Evolutionary conservation across 2,797 vertebrate genomes (phyloP).

Genomic region (Phalanger gymnotis): DNA sequence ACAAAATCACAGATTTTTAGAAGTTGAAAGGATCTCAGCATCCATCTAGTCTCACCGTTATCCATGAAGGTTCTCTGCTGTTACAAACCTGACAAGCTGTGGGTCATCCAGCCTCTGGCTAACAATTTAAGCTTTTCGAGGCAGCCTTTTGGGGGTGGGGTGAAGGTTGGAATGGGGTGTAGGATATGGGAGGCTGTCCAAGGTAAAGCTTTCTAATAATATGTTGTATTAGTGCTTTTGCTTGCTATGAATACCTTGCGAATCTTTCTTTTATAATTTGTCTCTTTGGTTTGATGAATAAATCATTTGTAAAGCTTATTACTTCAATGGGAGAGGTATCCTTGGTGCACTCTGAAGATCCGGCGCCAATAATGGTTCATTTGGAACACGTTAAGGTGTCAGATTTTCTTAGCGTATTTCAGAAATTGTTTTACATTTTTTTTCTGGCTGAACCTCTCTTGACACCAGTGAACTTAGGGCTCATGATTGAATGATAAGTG

Average conservation of each 20-base stretch:
- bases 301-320: slow-evolving; percentile 52
- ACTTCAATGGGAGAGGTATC: slow-evolving; percentile 55
- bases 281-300: slow-evolving; percentile 63
- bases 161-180: not conserved
- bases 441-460: slow-evolving; percentile 71
- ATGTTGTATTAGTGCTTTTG: slow-evolving; percentile 24
- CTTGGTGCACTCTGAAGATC: slow-evolving; percentile 44
- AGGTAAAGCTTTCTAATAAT: slow-evolving; percentile 31
- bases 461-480: slow-evolving; percentile 70
- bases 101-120: not conserved
- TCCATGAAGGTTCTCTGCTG: not conserved
- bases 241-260: slow-evolving; percentile 44
- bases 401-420: slow-evolving; percentile 71
- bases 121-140: slow-evolving; percentile 52
- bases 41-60: not conserved
- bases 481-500: slow-evolving; percentile 76
- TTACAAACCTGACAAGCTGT: not conserved
- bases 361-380: slow-evolving; percentile 65
- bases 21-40: not conserved
- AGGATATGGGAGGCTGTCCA: not conserved
- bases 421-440: slow-evolving; percentile 76
- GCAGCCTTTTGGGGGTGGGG: slow-evolving; percentile 4
- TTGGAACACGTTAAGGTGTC: slow-evolving; percentile 71
- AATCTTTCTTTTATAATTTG: slow-evolving; percentile 19
- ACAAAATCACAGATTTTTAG: not conserved